phyloP scores from a whole-genome alignment of 2,113 vertebrate genomes.

The Chlamydotis undulata region DNA sequence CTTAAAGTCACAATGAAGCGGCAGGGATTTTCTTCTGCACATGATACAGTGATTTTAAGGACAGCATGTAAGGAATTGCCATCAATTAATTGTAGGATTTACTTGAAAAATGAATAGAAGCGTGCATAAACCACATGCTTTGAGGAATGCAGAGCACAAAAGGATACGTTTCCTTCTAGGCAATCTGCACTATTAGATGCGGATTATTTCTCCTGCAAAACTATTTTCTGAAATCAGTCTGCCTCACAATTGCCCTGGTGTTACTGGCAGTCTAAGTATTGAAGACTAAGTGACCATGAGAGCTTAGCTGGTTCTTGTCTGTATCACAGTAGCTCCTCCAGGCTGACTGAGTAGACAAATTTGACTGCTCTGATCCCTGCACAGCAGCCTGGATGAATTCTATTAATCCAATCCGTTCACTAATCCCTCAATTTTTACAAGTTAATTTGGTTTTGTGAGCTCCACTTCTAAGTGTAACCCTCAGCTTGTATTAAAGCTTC shows the following conservation, averaged over 20 bases:
- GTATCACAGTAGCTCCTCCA: not conserved
- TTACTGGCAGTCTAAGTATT: not conserved
- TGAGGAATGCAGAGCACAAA: not conserved
- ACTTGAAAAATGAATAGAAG: not conserved
- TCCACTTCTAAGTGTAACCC: not conserved
- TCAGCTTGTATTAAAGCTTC: not conserved
- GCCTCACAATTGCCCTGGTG: not conserved
- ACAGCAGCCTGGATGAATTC: not conserved
- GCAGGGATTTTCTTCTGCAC: not conserved
- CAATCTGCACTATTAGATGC: not conserved
- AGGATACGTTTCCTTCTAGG: not conserved
- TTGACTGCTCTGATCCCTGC: not conserved
- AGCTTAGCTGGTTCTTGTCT: not conserved
- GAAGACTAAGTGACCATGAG: slow-evolving; percentile 27
- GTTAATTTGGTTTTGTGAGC: not conserved
- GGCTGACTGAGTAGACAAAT: not conserved
- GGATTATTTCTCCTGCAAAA: not conserved
- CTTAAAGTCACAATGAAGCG: not conserved
- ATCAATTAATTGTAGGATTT: not conserved
- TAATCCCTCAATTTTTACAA: slow-evolving; percentile 15
- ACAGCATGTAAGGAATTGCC: not conserved
- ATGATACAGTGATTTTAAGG: not conserved
- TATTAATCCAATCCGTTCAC: not conserved
- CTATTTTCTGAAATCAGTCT: slow-evolving; percentile 2
- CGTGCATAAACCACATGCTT: not conserved